Conservation (phyloP, 2,888 invertebrate species). For the Endomychus coccineus region DNA sequence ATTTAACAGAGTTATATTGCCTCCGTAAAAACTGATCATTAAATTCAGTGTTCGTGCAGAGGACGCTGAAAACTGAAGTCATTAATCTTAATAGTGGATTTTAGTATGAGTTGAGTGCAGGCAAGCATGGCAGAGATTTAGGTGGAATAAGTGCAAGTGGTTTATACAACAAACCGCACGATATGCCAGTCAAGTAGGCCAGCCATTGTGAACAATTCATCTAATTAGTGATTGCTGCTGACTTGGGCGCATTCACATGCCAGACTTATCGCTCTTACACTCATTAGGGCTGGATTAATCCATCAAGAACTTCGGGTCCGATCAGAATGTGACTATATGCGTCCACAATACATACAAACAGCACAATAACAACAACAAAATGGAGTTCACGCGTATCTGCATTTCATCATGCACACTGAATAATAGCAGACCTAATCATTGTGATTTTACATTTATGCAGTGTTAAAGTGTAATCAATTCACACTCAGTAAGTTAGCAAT, state of each 20-base stretch:
- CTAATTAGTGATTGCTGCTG: constrained; percentile 44
- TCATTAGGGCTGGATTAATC: constrained; percentile 46
- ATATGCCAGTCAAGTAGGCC: constrained; percentile 42
- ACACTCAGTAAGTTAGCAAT: no score
- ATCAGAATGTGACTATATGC: constrained; percentile 24
- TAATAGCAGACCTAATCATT: no score
- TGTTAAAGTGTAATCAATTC: no score
- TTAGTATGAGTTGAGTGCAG: constrained; percentile 15
- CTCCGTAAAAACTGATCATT: no score
- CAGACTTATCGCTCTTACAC: constrained; percentile 46
- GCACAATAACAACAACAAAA: constrained; percentile 16
- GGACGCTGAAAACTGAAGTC: constrained; percentile 27
- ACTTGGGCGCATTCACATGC: constrained; percentile 42
- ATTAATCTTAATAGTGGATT: constrained; percentile 33
- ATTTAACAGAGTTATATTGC: no score
- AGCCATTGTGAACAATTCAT: constrained; percentile 42
- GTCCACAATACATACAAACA: constrained; percentile 14
- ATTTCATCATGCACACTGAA: no score
- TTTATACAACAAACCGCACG: constrained; percentile 40
- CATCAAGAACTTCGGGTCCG: constrained; percentile 35
- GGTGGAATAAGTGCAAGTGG: constrained; percentile 37
- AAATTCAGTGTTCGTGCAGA: constrained; percentile 6
- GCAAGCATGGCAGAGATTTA: constrained; percentile 6
- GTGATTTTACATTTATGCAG: no score
- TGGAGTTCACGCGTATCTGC: no score